Evolutionary conservation across 2,888 invertebrate genomes (phyloP), one percentile per base, ranked within the genome.

Genomic region (Phasia obesa): DNA sequence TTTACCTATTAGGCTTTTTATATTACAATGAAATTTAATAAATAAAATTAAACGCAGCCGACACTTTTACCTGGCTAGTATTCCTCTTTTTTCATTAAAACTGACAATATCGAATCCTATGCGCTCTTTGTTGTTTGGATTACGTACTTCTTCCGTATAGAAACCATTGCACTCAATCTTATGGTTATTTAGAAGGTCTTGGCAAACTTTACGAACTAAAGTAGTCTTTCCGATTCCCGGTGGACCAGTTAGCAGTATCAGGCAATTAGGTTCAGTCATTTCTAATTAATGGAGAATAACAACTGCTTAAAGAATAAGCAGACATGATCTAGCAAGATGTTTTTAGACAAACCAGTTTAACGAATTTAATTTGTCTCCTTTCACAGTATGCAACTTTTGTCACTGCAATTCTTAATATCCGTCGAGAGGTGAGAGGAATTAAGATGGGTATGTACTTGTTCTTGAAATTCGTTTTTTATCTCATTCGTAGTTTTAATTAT

Each of bases 181-280:
- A 15, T 69, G 59, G 15, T 38, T 55, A 17, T 51, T 57, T 44
- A 89, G 85, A 51, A 89, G 87, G 2, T 89, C 87, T 42, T 88
- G 86, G 25, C 93, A 86, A 25, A 90, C 85, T n/a, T 90, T 87
- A 81, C 92, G 92, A 0, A 94, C 91, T 53, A 94, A 86, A 0
- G 94, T 95, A 2, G 95, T 95, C 89, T 95, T 95, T 0, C 95
- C 95, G 75, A 94, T 91, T 51, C 94, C 95, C 93, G 35, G 17
- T 57, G 70, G 53, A 13, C 82, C 82, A 17, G 75, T 75, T 53
- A 83, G 0, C 11, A 74, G 47, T 42, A 81, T 65, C 2, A 74
- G 17, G 21, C 57, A 38, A 25, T 21, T 9, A 38, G 81, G 76
- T 6, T 83, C 74, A 7, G 62, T 17, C 86, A 86, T 86, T 27